These are phyloP conservation scores for Drosophila teissieri DNA, from an alignment of 1,140 invertebrate genomes.

Conservation along the genomic window DNA sequence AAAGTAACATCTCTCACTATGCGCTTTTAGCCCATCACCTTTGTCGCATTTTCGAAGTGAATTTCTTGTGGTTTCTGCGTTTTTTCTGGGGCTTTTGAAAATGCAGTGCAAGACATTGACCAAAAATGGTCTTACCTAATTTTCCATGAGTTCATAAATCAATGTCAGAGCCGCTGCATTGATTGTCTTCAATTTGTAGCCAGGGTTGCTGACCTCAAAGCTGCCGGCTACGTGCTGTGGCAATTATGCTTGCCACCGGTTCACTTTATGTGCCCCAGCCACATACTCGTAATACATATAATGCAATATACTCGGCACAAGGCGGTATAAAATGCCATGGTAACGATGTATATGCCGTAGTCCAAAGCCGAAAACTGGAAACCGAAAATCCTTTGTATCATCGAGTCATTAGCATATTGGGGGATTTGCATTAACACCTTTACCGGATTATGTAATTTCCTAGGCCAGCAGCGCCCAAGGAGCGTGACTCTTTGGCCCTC, in stretches of 20 bases:
- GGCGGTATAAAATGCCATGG: conserved; percentile 13
- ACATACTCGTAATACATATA: conserved; percentile 9
- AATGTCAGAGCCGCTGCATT: conserved; percentile 68
- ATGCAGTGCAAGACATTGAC: conserved; percentile 54
- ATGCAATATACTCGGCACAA: background rate
- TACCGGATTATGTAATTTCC: conserved; percentile 77
- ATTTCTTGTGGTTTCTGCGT: conserved; percentile 19
- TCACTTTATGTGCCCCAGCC: conserved; percentile 26
- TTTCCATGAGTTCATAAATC: conserved; percentile 81
- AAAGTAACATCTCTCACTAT: background rate
- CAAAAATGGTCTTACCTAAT: conserved; percentile 81
- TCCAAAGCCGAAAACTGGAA: background rate
- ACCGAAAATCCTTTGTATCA: conserved; percentile 36
- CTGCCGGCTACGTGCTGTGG: conserved; percentile 41
- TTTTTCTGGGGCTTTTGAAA: conserved; percentile 20
- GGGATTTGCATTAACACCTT: conserved; percentile 84
- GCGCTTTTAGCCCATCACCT: conserved; percentile 26
- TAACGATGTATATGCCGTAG: conserved; percentile 2
- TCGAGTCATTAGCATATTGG: conserved; percentile 82
- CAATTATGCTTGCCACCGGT: conserved; percentile 48
- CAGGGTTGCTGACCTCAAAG: conserved; percentile 56
- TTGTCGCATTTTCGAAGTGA: conserved; percentile 32
- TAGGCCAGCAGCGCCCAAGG: conserved; percentile 40
- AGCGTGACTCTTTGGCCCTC: conserved; percentile 70
- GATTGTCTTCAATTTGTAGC: conserved; percentile 75